Base-by-base conservation (phyloP, 1,140 invertebrate species). In the Drosophila serrata region DNA sequence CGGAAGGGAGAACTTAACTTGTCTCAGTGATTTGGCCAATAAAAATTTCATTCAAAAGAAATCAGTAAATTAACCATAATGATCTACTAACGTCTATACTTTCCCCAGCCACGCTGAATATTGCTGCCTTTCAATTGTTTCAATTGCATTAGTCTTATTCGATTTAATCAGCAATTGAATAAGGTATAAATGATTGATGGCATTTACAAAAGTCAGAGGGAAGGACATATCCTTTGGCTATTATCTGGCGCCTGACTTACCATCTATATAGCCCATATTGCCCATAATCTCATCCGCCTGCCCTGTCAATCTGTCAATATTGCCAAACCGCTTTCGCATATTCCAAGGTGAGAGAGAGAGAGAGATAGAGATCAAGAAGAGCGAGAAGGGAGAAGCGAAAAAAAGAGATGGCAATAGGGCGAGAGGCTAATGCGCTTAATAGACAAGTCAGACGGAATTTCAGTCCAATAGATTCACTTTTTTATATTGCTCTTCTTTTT, bases 241-340 rank as follows among this genome's bases (percentile, higher is more conserved):
- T 72, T 67, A 73, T 72, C 65, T 48, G 51, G 35, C 37, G 40
- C 13, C 48, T 33, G 48, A 72, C 43, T 72, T 72, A 7, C 29
- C 35, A 59, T 37, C 43, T 37, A 46, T 49, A 40, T 12, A n/a
- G n/a, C n/a, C 63, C 39, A 33, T 49, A 48, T 57, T 69, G 6
- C 64, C 65, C 55, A 58, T 72, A 72, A 72, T 70, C 68, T 27
- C 51, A 57, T 72, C 53, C 43, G 67, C 11, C 69, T 27, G 27
- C n/a, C 37, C 67, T 59, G 69, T 72, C 68, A 70, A 69, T 72
- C 67, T 58, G 68, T 72, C 64, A 58, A n/a, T 37, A 58, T 40
- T 17, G 65, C 43, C 64, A 51, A 65, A 57, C 39, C 68, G 27
- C 51, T 42, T 19, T 56, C 63, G 40, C 49, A 69, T n/a, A 43